A percentile compares a stretch with the other conserved stretches of the same genome.
Conservation (phyloP, 2,888 invertebrate species). For the Meghimatium bilineatum region DNA sequence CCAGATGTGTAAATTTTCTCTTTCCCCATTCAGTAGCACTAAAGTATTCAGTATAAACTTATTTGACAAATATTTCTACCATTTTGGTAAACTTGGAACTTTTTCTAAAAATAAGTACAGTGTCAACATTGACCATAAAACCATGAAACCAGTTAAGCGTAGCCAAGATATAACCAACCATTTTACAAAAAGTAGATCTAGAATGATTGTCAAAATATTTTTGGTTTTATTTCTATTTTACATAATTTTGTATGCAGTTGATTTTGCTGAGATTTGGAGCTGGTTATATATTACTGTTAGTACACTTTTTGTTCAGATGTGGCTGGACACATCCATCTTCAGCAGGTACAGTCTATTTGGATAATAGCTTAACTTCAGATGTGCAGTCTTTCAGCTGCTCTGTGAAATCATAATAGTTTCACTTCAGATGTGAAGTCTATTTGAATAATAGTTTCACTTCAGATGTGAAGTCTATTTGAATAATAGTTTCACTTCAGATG, state of each 20-base stretch:
- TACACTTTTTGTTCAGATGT: neutral
- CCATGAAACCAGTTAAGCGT: neutral
- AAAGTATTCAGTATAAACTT: constrained; percentile 7
- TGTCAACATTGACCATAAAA: constrained; percentile 27
- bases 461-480: too few species aligned
- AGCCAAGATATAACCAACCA: neutral
- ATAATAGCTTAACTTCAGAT: too few species aligned
- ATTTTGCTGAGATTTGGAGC: neutral
- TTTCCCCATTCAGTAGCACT: neutral
- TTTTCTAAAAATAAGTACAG: constrained; percentile 15
- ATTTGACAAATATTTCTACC: constrained; percentile 29
- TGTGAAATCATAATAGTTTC: neutral
- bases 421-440: too few species aligned
- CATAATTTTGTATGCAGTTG: constrained; percentile 21
- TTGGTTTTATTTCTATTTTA: constrained; percentile 17
- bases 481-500: too few species aligned
- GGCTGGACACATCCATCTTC: too few species aligned
- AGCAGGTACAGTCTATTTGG: too few species aligned
- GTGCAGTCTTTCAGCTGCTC: neutral
- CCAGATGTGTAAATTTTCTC: constrained; percentile 6
- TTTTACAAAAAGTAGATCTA: neutral
- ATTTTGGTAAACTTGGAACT: constrained; percentile 39
- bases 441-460: too few species aligned
- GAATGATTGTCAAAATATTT: neutral
- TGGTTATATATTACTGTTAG: neutral